Evolutionary conservation across 2,797 vertebrate genomes (phyloP).

Genomic region (Argya squamiceps): DNA sequence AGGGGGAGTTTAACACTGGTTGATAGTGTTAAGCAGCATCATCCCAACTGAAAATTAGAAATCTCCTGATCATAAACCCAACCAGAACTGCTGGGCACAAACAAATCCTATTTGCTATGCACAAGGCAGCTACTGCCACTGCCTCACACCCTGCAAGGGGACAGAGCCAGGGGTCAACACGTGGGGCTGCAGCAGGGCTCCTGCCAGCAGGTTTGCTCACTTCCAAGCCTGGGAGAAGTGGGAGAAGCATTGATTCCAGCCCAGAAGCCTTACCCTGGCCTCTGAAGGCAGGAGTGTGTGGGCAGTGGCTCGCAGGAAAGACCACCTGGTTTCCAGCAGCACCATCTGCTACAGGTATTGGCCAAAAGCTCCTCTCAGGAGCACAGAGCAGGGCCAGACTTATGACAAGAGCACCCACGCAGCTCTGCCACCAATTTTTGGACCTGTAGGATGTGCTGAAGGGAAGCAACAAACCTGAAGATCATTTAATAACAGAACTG

Average conservation of each 20-base stretch:
- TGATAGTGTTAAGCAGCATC: not conserved
- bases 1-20: not conserved
- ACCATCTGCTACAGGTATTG: not conserved
- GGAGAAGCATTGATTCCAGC: not conserved
- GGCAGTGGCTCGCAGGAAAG: not conserved
- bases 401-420: accelerated
- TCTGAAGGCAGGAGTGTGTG: not conserved
- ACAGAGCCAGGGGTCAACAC: not conserved
- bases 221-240: not conserved
- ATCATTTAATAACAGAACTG: not conserved
- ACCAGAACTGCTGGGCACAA: not conserved
- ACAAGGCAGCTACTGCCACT: not conserved
- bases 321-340: not conserved
- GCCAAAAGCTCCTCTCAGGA: not conserved
- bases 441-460: accelerated
- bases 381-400: not conserved
- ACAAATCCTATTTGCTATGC: not conserved
- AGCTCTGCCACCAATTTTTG: not conserved
- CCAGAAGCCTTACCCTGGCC: not conserved
- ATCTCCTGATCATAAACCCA: not conserved
- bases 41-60: not conserved
- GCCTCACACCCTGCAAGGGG: not conserved
- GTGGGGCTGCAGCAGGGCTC: not conserved
- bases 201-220: not conserved
- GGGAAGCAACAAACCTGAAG: not conserved